Evolutionary conservation across 2,797 vertebrate genomes (phyloP).

Genomic region (Sitta carolinensis): DNA sequence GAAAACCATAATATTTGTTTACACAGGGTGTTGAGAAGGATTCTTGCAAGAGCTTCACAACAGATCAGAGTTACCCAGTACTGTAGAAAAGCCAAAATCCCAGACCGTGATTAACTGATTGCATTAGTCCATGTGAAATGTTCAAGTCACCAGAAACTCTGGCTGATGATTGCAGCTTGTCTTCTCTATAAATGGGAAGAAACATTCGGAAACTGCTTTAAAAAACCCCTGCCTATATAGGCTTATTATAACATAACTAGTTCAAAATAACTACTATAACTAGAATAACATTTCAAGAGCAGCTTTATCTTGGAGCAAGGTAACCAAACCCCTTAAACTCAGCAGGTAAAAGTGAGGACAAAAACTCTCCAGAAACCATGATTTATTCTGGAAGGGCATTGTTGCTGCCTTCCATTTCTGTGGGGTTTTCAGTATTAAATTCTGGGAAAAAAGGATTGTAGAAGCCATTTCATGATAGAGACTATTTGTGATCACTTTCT

Average conservation of each 20-base stretch:
- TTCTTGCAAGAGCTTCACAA: background rate
- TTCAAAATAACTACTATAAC: background rate
- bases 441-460: background rate
- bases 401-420: background rate
- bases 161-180: background rate
- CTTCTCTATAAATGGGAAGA: background rate
- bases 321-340: background rate
- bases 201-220: background rate
- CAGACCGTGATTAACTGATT: background rate
- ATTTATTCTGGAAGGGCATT: background rate
- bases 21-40: background rate
- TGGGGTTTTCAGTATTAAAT: background rate
- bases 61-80: background rate
- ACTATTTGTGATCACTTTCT: background rate
- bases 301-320: background rate
- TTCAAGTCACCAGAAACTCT: background rate
- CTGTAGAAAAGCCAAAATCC: background rate
- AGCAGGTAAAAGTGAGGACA: background rate
- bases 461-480: background rate
- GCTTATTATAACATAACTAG: background rate
- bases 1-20: background rate
- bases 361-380: background rate
- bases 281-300: background rate
- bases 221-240: background rate
- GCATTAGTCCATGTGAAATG: background rate